Base-by-base conservation (phyloP, 2,888 invertebrate species). In the Agrotis segetum region DNA sequence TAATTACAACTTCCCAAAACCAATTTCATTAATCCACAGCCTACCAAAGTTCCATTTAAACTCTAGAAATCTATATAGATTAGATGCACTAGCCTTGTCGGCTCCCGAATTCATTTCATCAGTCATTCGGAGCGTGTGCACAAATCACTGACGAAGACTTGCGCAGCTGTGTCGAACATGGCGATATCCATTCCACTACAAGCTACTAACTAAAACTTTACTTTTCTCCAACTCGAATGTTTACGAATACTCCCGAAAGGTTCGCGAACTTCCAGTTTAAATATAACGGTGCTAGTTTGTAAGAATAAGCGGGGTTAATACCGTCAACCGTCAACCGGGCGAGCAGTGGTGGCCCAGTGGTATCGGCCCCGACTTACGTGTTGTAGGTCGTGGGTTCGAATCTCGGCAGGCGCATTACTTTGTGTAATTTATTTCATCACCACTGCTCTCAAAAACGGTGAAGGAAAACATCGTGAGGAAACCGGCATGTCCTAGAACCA, bases 91-190 rank as follows among this genome's bases (percentile, higher is more conserved):
- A 73, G 67, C 77, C 52, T 63, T 69, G 60, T 66, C 40, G 13
- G 67, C 50, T 67, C 34, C 44, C 21, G 67, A 80, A 77, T 72
- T 67, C 73, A 77, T 82, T 72, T 71, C 67, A 82, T 79, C 81
- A 79, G 67, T 85, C 77, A 82, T 67, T 75, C 69, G 44, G 29
- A 63, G 65, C 67, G 77, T 75, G 74, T 80, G 71, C 84, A 82
- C 86, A 84, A 84, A 88, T 88, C 87, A 87, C 82, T 76, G 76
- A 58, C 77, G 46, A 87, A 89, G 83, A 71, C 71, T 71, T 56
- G 75, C 83, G 64, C 92, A 91, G 88, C 87, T 92, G 91, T 71
- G 85, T 85, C 79, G 77, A 82, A 88, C 86, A 87, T 81, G 77
- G 70, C 79, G 77, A 81, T 85, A 88, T 84, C 81, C 73, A 72